Conservation (phyloP, 2,797 vertebrate species). For the Furcifer pardalis region DNA sequence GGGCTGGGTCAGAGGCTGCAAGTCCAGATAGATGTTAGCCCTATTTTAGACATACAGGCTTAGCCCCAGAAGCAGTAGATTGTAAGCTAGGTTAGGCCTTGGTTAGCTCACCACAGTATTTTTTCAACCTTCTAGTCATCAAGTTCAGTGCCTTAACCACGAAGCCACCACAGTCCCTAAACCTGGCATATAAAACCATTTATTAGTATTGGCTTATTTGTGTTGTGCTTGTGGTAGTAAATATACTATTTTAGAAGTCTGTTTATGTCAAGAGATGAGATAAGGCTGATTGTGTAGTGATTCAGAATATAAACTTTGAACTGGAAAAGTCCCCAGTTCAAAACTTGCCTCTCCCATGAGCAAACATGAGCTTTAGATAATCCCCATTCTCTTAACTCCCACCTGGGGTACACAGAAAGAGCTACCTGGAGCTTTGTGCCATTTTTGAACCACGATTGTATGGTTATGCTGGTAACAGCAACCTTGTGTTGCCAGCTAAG, state of each 20-base stretch:
- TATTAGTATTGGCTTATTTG: constrained; percentile 46
- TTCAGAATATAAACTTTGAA: neutral
- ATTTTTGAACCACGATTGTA: too few relatives aligned
- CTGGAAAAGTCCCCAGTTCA: neutral
- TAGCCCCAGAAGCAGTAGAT: neutral
- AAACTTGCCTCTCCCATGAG: neutral
- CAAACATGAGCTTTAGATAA: neutral
- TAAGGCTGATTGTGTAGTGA: constrained; percentile 28
- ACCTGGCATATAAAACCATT: constrained; percentile 20
- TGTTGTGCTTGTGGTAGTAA: constrained; percentile 40
- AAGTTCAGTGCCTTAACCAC: too few relatives aligned
- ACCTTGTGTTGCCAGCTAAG: too few relatives aligned
- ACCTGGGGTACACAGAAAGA: too few relatives aligned
- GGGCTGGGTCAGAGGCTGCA: too few relatives aligned
- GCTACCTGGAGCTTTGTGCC: too few relatives aligned
- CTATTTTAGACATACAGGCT: neutral
- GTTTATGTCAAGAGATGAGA: constrained; percentile 44
- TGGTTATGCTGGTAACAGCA: too few relatives aligned
- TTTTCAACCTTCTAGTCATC: too few relatives aligned
- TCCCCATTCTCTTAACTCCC: too few relatives aligned
- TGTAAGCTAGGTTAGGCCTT: neutral
- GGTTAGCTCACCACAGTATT: too few relatives aligned
- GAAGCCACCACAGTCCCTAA: too few relatives aligned
- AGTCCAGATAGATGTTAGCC: too few relatives aligned
- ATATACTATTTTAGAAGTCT: constrained; percentile 38